These are phyloP conservation scores for Syrphus vitripennis DNA, from an alignment of 2,888 invertebrate genomes.

Conservation along the genomic window DNA sequence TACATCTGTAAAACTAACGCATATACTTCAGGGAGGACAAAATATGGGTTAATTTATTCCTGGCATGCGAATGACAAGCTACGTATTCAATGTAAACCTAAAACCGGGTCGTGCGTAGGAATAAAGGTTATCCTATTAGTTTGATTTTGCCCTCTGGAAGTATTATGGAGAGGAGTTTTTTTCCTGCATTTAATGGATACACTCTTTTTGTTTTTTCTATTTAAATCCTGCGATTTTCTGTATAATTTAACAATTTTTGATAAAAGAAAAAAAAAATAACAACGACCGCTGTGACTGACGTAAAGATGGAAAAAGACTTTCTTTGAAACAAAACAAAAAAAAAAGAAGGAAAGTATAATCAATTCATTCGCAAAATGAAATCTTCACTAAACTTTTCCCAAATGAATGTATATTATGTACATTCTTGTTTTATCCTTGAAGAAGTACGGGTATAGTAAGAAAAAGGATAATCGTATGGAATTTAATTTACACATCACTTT, in stretches of 20 bases:
- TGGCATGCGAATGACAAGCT: conserved; percentile 69
- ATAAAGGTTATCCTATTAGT: not conserved
- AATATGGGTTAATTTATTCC: conserved; percentile 69
- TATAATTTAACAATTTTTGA: conserved; percentile 63
- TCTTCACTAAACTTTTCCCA: not conserved
- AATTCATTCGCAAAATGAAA: not conserved
- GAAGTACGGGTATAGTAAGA: no score
- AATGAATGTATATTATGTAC: not conserved
- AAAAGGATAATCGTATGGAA: not conserved
- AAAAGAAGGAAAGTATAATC: conserved; percentile 15
- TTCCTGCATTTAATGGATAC: conserved; percentile 67
- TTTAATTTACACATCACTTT: conserved; percentile 61
- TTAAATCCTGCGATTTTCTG: conserved; percentile 25
- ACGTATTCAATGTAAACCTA: conserved; percentile 43
- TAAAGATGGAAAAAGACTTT: conserved; percentile 23
- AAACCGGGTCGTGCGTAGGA: conserved; percentile 51
- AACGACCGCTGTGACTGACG: conserved; percentile 24
- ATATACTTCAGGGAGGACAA: conserved; percentile 31
- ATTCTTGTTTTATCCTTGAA: conserved; percentile 1
- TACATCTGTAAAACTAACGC: not conserved
- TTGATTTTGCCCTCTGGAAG: conserved; percentile 31
- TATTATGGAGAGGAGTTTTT: conserved; percentile 50
- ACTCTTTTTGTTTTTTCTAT: not conserved
- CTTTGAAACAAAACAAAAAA: not conserved
- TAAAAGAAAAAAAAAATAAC: conserved; percentile 38